These are phyloP conservation scores for Antechinus flavipes DNA, from an alignment of 2,113 vertebrate species.

Conservation along the genomic window DNA sequence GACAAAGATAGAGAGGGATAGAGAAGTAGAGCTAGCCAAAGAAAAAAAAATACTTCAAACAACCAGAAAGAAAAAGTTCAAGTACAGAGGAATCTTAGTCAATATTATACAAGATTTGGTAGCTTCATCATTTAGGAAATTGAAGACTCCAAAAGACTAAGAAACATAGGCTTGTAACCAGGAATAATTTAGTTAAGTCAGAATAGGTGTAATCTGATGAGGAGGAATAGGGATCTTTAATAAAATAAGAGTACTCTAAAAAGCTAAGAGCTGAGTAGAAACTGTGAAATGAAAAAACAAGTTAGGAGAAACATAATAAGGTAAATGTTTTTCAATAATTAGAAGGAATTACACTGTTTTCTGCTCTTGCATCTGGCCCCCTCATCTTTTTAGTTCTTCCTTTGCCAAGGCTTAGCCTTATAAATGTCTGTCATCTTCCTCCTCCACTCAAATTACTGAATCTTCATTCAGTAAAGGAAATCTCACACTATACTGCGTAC, in stretches of 20 bases:
- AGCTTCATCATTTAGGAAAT: too few species aligned
- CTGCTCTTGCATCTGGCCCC: background rate
- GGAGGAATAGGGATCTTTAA: background rate
- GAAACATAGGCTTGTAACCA: too few species aligned
- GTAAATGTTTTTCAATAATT: background rate
- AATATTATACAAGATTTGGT: too few species aligned
- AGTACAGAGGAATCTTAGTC: background rate
- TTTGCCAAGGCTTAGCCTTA: background rate
- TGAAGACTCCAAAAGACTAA: too few species aligned
- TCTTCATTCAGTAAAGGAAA: background rate
- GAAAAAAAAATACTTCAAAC: background rate
- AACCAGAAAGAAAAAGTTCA: background rate
- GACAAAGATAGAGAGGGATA: background rate
- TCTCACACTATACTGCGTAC: background rate
- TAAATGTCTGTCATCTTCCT: background rate
- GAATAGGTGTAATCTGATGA: too few species aligned
- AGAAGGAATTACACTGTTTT: background rate
- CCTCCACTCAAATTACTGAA: background rate
- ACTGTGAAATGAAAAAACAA: background rate
- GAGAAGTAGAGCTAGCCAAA: background rate
- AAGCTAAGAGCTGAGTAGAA: background rate
- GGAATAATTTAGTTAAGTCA: too few species aligned
- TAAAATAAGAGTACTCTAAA: background rate
- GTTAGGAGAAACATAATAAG: background rate
- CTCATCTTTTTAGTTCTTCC: background rate